Evolutionary conservation across 1,140 invertebrate species (phyloP), one percentile per base, ranked within the genome.

Genomic region (Plodia interpunctella): DNA sequence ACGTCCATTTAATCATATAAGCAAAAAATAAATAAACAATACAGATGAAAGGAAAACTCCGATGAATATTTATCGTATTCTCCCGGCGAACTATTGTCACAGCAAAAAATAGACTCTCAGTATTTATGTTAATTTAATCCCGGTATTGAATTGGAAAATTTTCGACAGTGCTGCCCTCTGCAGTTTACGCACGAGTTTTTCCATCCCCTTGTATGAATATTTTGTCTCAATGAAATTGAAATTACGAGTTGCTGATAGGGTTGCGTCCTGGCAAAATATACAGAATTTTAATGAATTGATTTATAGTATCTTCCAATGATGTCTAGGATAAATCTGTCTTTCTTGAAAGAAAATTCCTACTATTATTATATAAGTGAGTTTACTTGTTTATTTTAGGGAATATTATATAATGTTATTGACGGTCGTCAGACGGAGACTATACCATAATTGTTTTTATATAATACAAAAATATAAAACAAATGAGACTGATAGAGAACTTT

Each of bases 211-310:
- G 78, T 83, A 81, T 79, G 77, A 82, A 83, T 86, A 87, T 87
- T 64, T 87, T 87, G 84, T 87, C 83, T 87, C 83, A 86, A 87
- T 87, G 83, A 86, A 87, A 87, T 80, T 69, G 73, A 79, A 83
- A 86, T 87, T 86, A 87, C 70, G 75, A 76, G 68, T 61, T 68
- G 72, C 65, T 74, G 3, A 4, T 44, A 44, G 38, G 38, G 38
- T 15, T 73, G 70, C 72, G 66, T 70, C 67, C 69, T 49, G 49
- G 49, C 8, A 32, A 3, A 32, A 32, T 32, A 32, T 5, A 32
- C 11, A 32, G 2, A 25, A 10, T 32, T 3, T 32, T 32, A 32
- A 32, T 10, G 3, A 32, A 32, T 32, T 11, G 2, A 6, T 25
- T 25, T 3, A 3, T 25, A 25, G 6, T 25, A 25, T 25, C 21